Evolutionary conservation across 2,888 invertebrate species (phyloP).

Genomic region (Zaprionus lineosus): DNA sequence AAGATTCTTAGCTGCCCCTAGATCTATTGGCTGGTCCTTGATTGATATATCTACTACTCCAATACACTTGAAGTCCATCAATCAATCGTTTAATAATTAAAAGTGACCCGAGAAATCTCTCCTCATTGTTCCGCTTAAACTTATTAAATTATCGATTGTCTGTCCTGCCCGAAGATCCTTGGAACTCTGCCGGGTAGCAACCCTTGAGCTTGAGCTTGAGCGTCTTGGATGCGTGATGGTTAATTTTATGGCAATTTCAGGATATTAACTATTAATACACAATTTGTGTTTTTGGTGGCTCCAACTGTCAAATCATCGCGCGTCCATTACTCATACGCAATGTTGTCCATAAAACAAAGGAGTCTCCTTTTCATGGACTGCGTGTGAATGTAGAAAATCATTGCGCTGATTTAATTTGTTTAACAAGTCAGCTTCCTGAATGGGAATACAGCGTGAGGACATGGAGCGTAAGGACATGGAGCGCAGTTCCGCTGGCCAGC

Average conservation of each 20-base stretch:
- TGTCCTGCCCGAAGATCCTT: too few relatives aligned
- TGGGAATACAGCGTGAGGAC: not conserved
- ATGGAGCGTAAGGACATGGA: not conserved
- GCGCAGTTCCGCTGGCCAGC: not conserved
- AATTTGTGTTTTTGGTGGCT: slow-evolving; percentile 8
- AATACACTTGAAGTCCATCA: too few relatives aligned
- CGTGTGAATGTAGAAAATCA: slow-evolving; percentile 37
- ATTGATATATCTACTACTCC: too few relatives aligned
- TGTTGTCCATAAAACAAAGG: slow-evolving; percentile 8
- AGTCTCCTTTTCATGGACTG: slow-evolving; percentile 12
- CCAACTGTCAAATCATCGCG: slow-evolving; percentile 39
- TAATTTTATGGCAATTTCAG: not conserved
- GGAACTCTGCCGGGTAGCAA: too few relatives aligned
- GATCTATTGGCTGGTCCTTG: too few relatives aligned
- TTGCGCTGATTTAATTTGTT: slow-evolving; percentile 67
- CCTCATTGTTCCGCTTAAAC: too few relatives aligned
- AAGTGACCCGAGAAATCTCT: too few relatives aligned
- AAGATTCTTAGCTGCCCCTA: too few relatives aligned
- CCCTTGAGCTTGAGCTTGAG: too few relatives aligned
- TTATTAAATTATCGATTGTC: too few relatives aligned
- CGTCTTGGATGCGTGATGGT: too few relatives aligned
- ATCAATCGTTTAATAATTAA: too few relatives aligned
- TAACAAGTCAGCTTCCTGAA: slow-evolving; percentile 26
- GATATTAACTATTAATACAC: not conserved
- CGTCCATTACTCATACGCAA: slow-evolving; percentile 50